A percentile compares a stretch with the other conserved stretches of the same genome.
Evolutionary conservation across 2,797 vertebrate species (phyloP).

Genomic region (Cynodonichthys magdalenae): DNA sequence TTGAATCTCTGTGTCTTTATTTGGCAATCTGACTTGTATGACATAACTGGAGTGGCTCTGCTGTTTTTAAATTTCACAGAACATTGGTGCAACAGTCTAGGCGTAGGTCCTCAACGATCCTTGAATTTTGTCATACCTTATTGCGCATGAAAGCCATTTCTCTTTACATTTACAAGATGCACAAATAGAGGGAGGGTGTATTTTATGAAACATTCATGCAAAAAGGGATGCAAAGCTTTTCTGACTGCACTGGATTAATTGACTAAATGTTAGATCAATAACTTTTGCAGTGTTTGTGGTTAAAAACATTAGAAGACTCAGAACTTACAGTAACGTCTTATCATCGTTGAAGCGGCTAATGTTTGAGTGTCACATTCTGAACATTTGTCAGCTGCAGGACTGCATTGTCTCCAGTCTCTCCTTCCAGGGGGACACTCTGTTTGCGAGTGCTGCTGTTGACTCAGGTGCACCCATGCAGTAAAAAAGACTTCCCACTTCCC

Average conservation of each 20-base stretch:
- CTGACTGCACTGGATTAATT: neutral
- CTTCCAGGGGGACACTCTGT: slow-evolving; percentile 62
- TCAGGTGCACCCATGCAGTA: slow-evolving; percentile 75
- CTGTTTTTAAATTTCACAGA: slow-evolving; percentile 19
- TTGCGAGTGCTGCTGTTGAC: slow-evolving; percentile 75
- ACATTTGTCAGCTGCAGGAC: slow-evolving; percentile 29
- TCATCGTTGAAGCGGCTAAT: slow-evolving; percentile 11
- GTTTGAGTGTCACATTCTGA: slow-evolving; percentile 59
- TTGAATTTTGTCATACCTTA: slow-evolving; percentile 33
- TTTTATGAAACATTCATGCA: slow-evolving; percentile 8
- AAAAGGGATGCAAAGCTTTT: slow-evolving; percentile 6
- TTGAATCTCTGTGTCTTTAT: neutral
- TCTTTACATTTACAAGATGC: neutral
- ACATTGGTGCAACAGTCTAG: slow-evolving; percentile 29
- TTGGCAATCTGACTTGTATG: neutral
- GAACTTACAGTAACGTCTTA: slow-evolving; percentile 1
- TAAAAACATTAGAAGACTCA: neutral
- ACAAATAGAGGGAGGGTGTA: neutral
- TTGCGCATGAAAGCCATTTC: neutral
- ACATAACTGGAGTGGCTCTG: slow-evolving; percentile 19
- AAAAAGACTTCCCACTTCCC: slow-evolving; percentile 60
- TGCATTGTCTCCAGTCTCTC: slow-evolving; percentile 56
- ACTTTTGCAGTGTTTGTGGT: neutral
- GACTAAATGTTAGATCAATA: neutral
- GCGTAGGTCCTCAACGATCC: slow-evolving; percentile 30